Conservation (phyloP, 1,140 invertebrate species). For the Rhopalosiphum padi region DNA sequence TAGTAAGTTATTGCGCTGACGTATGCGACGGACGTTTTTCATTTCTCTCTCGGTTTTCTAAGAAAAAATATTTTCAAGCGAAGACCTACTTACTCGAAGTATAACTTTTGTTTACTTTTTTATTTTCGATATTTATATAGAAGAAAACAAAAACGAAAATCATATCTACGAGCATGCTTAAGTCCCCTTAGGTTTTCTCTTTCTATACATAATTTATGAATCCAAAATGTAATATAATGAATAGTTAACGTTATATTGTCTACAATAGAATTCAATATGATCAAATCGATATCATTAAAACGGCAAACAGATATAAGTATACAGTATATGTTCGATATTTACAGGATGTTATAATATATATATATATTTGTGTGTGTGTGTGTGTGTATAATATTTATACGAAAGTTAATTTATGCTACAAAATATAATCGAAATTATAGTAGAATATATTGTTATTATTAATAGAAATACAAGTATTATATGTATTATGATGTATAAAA, state of each 20-base stretch:
- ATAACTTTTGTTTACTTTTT: neutral
- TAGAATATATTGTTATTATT: neutral
- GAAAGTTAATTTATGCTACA: neutral
- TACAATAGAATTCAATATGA: neutral
- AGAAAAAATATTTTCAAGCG: neutral
- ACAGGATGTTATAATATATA: neutral
- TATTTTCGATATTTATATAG: neutral
- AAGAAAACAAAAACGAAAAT: neutral
- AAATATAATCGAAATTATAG: neutral
- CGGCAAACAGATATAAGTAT: neutral
- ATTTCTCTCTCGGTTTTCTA: neutral
- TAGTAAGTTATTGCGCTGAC: neutral
- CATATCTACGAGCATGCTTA: neutral
- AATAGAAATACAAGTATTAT: neutral
- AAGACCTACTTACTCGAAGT: neutral
- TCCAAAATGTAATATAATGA: neutral
- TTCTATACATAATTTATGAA: neutral
- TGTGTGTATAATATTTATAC: neutral
- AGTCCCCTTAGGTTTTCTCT: neutral
- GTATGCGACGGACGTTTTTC: neutral
- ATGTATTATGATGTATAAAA: neutral
- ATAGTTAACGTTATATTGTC: neutral
- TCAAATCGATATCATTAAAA: neutral
- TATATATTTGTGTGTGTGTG: no score
- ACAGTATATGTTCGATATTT: neutral